Evolutionary conservation across 2,888 invertebrate species (phyloP).

Genomic region (Monochamus alternatus): DNA sequence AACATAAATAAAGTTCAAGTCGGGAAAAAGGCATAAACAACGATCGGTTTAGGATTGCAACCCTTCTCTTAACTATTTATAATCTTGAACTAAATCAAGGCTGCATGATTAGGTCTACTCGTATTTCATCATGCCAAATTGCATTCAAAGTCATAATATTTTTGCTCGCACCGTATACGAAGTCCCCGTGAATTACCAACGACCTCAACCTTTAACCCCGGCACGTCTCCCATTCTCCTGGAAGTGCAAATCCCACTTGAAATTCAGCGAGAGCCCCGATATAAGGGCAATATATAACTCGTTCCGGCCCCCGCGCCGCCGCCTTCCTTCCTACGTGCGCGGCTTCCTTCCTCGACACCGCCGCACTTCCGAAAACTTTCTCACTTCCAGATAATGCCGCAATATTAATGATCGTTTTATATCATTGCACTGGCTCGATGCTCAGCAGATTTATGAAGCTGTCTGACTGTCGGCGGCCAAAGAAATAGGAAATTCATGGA

Average conservation of each 20-base stretch:
- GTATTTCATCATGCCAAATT: too few relatives aligned
- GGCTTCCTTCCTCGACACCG: constrained; percentile 65
- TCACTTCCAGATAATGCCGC: constrained; percentile 63
- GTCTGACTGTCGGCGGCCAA: constrained; percentile 6
- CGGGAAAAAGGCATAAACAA: too few relatives aligned
- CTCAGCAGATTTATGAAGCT: constrained; percentile 29
- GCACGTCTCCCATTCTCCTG: constrained; percentile 47
- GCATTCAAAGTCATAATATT: too few relatives aligned
- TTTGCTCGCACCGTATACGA: too few relatives aligned
- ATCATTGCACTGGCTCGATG: constrained; percentile 26
- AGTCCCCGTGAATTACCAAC: background rate
- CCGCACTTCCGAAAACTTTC: constrained; percentile 64
- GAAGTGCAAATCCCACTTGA: constrained; percentile 62
- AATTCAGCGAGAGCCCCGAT: constrained; percentile 62
- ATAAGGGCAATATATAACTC: constrained; percentile 64
- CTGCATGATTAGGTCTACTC: too few relatives aligned
- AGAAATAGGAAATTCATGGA: constrained; percentile 15
- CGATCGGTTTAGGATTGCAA: too few relatives aligned
- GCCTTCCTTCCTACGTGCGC: constrained; percentile 66
- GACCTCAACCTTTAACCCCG: constrained; percentile 40
- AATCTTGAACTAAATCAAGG: too few relatives aligned
- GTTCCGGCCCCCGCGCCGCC: constrained; percentile 61
- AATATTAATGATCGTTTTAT: constrained; percentile 64
- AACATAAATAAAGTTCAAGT: too few relatives aligned
- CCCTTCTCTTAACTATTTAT: too few relatives aligned